Evolutionary conservation across 1,140 invertebrate genomes (phyloP), one percentile per base, ranked within the genome.

Genomic region (Listronotus bonariensis): DNA sequence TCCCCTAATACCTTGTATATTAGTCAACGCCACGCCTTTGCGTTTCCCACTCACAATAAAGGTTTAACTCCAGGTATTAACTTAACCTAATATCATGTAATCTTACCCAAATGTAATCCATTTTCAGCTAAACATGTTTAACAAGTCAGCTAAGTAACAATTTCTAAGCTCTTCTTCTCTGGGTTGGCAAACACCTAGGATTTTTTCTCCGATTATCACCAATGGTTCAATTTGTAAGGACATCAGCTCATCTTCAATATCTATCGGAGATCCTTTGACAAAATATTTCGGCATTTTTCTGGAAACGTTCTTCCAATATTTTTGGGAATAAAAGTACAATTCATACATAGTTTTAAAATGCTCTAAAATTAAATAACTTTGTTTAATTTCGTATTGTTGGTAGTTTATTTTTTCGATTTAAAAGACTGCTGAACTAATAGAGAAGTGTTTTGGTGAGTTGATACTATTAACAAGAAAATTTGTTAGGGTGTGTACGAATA

Each of bases 271-370:
- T 32, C 36, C 64, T 60, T 66, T 66, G 4, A 54, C 10, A 31
- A 59, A 66, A 42, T 66, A 66, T 17, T 60, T 59, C 0, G 64
- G 64, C 64, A 66, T 66, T 54, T 46, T 59, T 14, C 57, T 38
- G 26, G 38, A 59, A 12, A 66, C 64, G n/a, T 49, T 59, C 36
- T 66, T 66, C 64, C 64, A 66, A 18, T 66, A 66, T 38, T 66
- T 60, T 53, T 59, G 64, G 8, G 49, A 51, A 12, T 59, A 60
- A 26, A 54, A 66, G 38, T 48, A 66, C 17, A 66, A 26, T 43
- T 66, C 42, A 15, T 53, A 54, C 36, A 55, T 60, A 20, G 51
- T 60, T 10, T 59, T 48, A 15, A 66, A 40, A 46, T 66, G 55
- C n/a, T 34, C 64, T 66, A 31, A 43, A 66, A 60, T 45, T 7